Percentiles rank a stretch among this genome's conserved stretches.
Evolutionary conservation across 2,888 invertebrate species (phyloP).

Genomic region (Apocheima hispidaria): DNA sequence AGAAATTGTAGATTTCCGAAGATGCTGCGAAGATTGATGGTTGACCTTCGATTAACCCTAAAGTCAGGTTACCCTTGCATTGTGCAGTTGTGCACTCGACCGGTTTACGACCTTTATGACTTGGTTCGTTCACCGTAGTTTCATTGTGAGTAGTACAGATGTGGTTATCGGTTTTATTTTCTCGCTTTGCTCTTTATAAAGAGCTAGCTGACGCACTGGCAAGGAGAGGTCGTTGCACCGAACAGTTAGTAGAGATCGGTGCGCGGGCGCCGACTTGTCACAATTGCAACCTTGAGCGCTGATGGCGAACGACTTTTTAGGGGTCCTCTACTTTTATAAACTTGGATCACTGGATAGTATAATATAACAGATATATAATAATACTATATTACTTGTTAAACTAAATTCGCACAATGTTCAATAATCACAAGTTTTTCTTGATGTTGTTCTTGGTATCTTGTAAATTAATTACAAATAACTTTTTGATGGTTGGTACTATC

Average conservation of each 20-base stretch:
- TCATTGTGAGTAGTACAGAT: constrained; percentile 69
- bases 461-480: no score
- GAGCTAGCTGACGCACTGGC: constrained; percentile 79
- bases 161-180: constrained; percentile 82
- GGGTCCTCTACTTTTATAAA: constrained; percentile 26
- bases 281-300: constrained; percentile 68
- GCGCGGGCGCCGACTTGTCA: constrained; percentile 65
- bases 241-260: constrained; percentile 64
- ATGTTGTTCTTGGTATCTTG: no score
- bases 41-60: constrained; percentile 62
- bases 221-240: constrained; percentile 72
- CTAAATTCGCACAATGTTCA: no score
- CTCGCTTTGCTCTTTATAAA: constrained; percentile 81
- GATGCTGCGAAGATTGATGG: constrained; percentile 48
- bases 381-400: no score
- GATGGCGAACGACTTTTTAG: constrained; percentile 43
- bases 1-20: constrained; percentile 40
- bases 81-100: constrained; percentile 61
- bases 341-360: constrained; percentile 1
- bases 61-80: constrained; percentile 65
- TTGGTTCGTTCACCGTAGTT: constrained; percentile 74
- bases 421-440: neutral
- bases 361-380: neutral
- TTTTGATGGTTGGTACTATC: no score
- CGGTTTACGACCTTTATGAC: constrained; percentile 72